These are phyloP conservation scores for Neodon shergylaensis DNA, from an alignment of 2,113 vertebrate species.

Conservation along the genomic window DNA sequence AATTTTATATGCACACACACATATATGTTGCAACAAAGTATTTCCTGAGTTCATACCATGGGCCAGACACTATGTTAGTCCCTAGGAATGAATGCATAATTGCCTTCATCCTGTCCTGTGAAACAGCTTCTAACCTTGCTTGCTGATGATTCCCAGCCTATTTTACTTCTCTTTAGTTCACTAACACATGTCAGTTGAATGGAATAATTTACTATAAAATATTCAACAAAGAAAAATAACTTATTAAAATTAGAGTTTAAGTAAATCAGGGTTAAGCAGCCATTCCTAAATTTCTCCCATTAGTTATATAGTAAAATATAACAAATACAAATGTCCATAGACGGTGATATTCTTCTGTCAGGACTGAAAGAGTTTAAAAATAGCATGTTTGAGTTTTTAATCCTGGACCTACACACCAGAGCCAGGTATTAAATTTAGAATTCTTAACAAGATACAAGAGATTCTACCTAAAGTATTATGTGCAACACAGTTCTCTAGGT, in stretches of 20 bases:
- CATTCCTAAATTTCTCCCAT: background rate
- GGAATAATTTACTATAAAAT: background rate
- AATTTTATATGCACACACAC: background rate
- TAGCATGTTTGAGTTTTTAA: slow-evolving; percentile 22
- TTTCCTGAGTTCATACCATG: slow-evolving; percentile 25
- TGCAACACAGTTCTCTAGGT: background rate
- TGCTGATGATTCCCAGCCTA: slow-evolving; percentile 28
- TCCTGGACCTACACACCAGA: background rate
- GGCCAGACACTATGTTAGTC: background rate
- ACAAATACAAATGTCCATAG: slow-evolving; percentile 28
- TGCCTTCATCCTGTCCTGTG: background rate
- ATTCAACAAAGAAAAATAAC: slow-evolving; percentile 14
- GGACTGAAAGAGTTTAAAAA: background rate
- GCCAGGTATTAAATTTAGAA: background rate
- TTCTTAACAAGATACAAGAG: slow-evolving; percentile 6
- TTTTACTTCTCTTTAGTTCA: slow-evolving; percentile 17
- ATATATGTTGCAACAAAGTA: slow-evolving; percentile 14
- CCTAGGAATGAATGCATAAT: background rate
- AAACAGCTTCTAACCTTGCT: background rate
- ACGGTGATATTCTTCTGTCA: background rate
- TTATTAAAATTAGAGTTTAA: slow-evolving; percentile 22
- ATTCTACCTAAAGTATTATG: background rate
- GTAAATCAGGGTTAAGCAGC: background rate
- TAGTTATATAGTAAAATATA: background rate
- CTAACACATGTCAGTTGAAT: slow-evolving; percentile 34